Percentiles rank a stretch among this genome's conserved stretches.
Conservation (phyloP, 2,113 vertebrate species). For the Antechinus stuartii region DNA sequence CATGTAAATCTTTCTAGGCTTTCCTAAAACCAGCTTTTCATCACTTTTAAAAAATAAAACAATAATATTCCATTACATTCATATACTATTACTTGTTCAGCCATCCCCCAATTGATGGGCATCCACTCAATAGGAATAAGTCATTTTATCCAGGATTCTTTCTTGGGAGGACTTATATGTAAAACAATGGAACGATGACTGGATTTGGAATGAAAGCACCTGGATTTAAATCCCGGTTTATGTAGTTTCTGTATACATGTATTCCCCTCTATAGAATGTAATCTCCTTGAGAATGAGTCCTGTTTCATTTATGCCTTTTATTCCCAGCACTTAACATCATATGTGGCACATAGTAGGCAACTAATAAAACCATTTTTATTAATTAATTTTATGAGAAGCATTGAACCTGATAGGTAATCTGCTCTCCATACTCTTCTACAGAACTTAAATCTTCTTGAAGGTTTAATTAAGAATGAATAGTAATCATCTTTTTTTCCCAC, state of each 20-base stretch:
- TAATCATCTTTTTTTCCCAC: constrained; percentile 12
- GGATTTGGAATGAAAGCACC: neutral
- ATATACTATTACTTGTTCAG: too few relatives aligned
- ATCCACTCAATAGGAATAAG: too few relatives aligned
- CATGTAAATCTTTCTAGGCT: too few relatives aligned
- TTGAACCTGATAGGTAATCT: neutral
- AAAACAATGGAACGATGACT: neutral
- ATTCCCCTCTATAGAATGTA: neutral
- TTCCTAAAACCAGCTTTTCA: too few relatives aligned
- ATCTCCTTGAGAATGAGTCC: neutral
- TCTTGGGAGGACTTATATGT: neutral
- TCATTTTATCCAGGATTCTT: neutral
- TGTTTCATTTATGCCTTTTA: neutral
- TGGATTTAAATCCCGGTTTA: neutral
- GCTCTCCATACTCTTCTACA: neutral
- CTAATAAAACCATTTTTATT: neutral
- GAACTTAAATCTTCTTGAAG: constrained; percentile 7
- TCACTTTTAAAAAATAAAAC: too few relatives aligned
- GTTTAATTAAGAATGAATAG: constrained; percentile 68
- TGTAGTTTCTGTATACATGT: neutral
- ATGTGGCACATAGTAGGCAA: neutral
- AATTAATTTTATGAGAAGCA: constrained; percentile 35
- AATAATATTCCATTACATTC: too few relatives aligned
- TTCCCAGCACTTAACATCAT: neutral
- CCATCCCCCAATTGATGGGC: too few relatives aligned